A percentile compares a stretch with the other conserved stretches of the same genome.
These are phyloP conservation scores for Thomomys bottae DNA, from an alignment of 2,113 vertebrate genomes.

Conservation along the genomic window DNA sequence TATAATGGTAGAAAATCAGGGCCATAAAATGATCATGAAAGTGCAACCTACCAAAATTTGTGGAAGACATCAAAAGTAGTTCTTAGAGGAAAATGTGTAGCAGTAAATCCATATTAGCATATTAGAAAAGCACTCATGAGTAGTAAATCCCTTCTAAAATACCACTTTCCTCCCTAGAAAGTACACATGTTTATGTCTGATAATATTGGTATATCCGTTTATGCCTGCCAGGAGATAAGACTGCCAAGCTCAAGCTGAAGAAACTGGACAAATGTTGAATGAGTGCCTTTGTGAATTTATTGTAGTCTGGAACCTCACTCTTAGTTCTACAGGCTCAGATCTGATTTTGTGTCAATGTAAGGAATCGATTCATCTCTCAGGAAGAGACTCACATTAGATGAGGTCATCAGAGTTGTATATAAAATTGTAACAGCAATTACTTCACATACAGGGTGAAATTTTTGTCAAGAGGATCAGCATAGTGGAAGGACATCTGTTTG, in stretches of 20 bases:
- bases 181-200: neutral
- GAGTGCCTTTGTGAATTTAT: neutral
- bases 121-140: neutral
- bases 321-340: neutral
- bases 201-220: neutral
- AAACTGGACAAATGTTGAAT: neutral
- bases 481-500: neutral
- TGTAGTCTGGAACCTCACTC: neutral
- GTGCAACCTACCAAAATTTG: neutral
- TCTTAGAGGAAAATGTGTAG: neutral
- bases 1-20: neutral
- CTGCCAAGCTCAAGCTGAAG: neutral
- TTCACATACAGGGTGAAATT: constrained; percentile 32
- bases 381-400: neutral
- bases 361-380: neutral
- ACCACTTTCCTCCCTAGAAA: constrained; percentile 3
- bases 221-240: neutral
- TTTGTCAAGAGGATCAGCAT: neutral
- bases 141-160: neutral
- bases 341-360: neutral
- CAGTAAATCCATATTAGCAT: neutral
- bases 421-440: neutral
- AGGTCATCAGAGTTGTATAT: neutral
- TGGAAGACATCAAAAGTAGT: neutral
- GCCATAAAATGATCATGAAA: neutral